Conservation (phyloP, 92 coral and sea anemone species). For the Pocillopora grandis region DNA sequence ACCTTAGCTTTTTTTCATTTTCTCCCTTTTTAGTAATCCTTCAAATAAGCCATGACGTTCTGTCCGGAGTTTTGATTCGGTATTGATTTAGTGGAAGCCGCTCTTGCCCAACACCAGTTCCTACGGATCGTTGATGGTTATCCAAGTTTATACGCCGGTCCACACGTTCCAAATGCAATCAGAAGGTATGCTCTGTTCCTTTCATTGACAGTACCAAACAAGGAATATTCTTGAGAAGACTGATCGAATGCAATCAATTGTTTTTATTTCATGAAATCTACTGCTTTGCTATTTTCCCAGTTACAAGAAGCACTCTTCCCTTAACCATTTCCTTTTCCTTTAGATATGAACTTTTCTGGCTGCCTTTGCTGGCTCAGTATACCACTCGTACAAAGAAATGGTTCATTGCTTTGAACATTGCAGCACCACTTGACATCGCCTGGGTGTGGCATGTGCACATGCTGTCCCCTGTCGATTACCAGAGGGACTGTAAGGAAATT, state of each 20-base stretch:
- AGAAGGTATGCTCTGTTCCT: slow-evolving; percentile 29
- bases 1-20: no score
- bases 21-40: neutral
- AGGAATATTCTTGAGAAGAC: no score
- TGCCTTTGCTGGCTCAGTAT: slow-evolving; percentile 43
- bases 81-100: slow-evolving; percentile 53
- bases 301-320: no score
- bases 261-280: no score
- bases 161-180: slow-evolving; percentile 36
- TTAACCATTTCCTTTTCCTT: neutral
- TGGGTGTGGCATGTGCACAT: slow-evolving; percentile 55
- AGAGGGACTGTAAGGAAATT: slow-evolving; percentile 35
- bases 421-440: slow-evolving; percentile 48
- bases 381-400: neutral
- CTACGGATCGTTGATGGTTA: slow-evolving; percentile 31
- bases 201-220: no score
- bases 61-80: neutral
- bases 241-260: no score
- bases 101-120: slow-evolving; percentile 43
- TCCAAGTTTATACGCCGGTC: slow-evolving; percentile 42
- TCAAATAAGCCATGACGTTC: neutral
- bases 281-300: no score
- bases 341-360: slow-evolving; percentile 54
- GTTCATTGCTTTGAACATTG: neutral
- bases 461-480: slow-evolving; percentile 33